Percentiles rank a stretch among this genome's conserved stretches.
These are phyloP conservation scores for Heliocidaris erythrogramma DNA, from an alignment of 35 echinoderm and acorn worm species.

Conservation along the genomic window DNA sequence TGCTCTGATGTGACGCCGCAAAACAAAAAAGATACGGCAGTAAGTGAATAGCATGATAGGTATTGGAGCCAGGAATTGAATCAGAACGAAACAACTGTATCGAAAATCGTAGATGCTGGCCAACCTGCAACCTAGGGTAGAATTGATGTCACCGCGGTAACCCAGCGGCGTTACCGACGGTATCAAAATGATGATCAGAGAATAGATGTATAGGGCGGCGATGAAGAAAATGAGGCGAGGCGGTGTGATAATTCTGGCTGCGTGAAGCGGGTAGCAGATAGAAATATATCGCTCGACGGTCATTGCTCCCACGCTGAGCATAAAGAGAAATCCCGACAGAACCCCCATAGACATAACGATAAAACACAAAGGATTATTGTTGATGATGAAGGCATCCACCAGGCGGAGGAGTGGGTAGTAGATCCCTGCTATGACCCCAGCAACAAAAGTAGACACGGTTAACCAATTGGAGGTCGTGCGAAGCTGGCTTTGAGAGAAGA, in stretches of 20 bases:
- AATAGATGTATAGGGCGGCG: neutral
- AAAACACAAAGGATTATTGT: neutral
- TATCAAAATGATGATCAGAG: neutral
- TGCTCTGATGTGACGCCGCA: neutral
- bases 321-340: neutral
- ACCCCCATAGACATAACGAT: neutral
- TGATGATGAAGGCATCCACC: neutral
- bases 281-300: neutral
- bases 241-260: neutral
- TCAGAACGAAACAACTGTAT: neutral
- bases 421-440: neutral
- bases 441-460: neutral
- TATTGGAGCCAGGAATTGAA: neutral
- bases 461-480: neutral
- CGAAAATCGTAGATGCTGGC: neutral
- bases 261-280: neutral
- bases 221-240: neutral
- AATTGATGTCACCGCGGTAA: neutral
- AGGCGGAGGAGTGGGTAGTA: neutral
- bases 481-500: neutral
- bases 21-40: neutral
- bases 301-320: neutral
- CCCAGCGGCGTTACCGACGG: neutral
- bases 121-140: neutral
- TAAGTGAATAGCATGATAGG: neutral